Conservation (phyloP, 2,888 invertebrate genomes). For the Tinea pellionella region DNA sequence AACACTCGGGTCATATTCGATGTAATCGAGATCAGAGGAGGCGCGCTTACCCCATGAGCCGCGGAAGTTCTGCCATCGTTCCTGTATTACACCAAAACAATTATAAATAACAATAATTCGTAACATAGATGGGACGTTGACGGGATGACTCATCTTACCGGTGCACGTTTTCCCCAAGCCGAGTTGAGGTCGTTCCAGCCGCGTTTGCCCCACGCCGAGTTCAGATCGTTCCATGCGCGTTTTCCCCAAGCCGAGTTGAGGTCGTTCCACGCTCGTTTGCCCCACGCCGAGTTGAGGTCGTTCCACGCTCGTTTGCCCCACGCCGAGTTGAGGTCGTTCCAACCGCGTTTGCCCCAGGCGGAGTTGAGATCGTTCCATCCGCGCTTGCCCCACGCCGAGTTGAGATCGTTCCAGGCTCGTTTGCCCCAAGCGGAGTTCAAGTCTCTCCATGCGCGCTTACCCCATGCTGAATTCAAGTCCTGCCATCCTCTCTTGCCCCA, state of each 20-base stretch:
- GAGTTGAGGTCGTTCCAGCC: constrained; percentile 57
- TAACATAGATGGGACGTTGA: too few relatives aligned
- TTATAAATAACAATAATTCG: too few relatives aligned
- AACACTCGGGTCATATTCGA: constrained; percentile 44
- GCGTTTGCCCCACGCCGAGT: constrained; percentile 58
- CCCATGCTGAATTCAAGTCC: constrained; percentile 63
- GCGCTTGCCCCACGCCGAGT: constrained; percentile 70
- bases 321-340: constrained; percentile 53
- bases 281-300: constrained; percentile 60
- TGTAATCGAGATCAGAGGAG: constrained; percentile 37
- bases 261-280: constrained; percentile 67
- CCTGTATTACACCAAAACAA: too few relatives aligned
- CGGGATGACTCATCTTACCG: constrained; percentile 44
- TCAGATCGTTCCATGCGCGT: constrained; percentile 60
- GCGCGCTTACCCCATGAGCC: constrained; percentile 78
- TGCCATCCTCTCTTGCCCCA: constrained; percentile 33
- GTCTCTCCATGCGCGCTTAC: constrained; percentile 72
- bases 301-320: constrained; percentile 72
- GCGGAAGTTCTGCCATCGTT: constrained; percentile 75
- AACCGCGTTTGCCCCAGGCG: constrained; percentile 71
- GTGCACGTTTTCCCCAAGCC: constrained; percentile 61
- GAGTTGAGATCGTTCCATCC: constrained; percentile 69
- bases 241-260: constrained; percentile 59
- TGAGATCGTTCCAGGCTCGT: constrained; percentile 70
- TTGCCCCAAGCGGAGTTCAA: constrained; percentile 69